A percentile compares a stretch with the other conserved stretches of the same genome.
Evolutionary conservation across 1,140 invertebrate genomes (phyloP).

Genomic region (Neodiprion fabricii): DNA sequence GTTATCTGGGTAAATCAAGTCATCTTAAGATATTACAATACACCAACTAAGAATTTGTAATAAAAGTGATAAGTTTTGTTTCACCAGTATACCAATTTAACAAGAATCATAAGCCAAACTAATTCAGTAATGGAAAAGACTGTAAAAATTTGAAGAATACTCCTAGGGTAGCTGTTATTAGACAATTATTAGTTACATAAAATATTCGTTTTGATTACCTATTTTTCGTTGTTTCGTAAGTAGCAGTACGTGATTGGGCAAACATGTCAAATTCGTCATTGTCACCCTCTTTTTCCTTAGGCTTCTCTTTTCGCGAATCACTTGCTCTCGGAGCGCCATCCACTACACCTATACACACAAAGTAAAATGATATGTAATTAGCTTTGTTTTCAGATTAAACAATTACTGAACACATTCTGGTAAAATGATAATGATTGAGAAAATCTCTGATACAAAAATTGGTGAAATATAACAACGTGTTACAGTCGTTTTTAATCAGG

Average conservation of each 20-base stretch:
- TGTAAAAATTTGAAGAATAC: no score
- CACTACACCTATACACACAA: conserved; percentile 37
- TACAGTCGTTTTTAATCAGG: no score
- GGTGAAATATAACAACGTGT: no score
- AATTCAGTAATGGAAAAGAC: no score
- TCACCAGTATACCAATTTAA: no score
- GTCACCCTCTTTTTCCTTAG: conserved; percentile 50
- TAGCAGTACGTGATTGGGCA: conserved; percentile 83
- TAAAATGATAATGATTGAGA: conserved; percentile 11
- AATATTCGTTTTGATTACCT: conserved; percentile 57
- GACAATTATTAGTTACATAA: no score
- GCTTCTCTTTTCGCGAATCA: conserved; percentile 42
- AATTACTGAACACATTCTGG: conserved; percentile 25
- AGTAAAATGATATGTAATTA: conserved; percentile 40
- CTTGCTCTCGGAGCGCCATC: conserved; percentile 37
- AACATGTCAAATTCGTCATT: conserved; percentile 90
- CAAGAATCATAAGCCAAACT: no score
- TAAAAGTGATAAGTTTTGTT: no score
- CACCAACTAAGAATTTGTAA: no score
- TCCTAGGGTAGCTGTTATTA: no score
- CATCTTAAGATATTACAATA: no score
- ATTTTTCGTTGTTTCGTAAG: conserved; percentile 73
- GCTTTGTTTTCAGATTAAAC: conserved; percentile 41
- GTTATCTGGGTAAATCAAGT: no score
- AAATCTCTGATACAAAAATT: neutral